Conservation (phyloP, 2,797 vertebrate species). For the Crocidura indochinensis region DNA sequence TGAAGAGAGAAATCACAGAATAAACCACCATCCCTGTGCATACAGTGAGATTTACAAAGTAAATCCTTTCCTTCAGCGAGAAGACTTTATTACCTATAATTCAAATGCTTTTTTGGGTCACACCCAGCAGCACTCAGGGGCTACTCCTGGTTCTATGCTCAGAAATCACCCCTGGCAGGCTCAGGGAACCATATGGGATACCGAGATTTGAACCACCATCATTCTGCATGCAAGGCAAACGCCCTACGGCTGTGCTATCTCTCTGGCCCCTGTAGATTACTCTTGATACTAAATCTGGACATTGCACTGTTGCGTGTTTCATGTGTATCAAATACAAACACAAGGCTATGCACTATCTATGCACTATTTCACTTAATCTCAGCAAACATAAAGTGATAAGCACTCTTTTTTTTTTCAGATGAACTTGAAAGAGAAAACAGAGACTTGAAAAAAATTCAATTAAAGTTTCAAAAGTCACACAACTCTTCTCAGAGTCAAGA, state of each 20-base stretch:
- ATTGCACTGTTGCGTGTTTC: not conserved
- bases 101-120: not conserved
- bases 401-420: conserved; percentile 33
- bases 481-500: conserved; percentile 39
- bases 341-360: not conserved
- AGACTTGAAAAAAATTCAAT: not conserved
- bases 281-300: too few species aligned
- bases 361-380: not conserved
- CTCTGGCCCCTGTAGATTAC: too few species aligned
- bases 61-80: conserved; percentile 21
- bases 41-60: too few species aligned
- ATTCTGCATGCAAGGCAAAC: too few species aligned
- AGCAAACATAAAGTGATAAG: conserved; percentile 2
- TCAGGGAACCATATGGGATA: too few species aligned
- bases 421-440: conserved; percentile 43
- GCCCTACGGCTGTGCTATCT: too few species aligned
- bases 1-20: too few species aligned
- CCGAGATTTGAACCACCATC: too few species aligned
- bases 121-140: too few species aligned
- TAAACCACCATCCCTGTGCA: too few species aligned
- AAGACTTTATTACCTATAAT: conserved; percentile 30
- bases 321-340: conserved; percentile 20
- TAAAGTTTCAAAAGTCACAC: conserved; percentile 42
- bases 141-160: too few species aligned
- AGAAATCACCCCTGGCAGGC: too few species aligned